Percentiles rank a stretch among this genome's conserved stretches.
These are phyloP conservation scores for Cottoperca gobio DNA, from an alignment of 2,797 vertebrate genomes.

Conservation along the genomic window DNA sequence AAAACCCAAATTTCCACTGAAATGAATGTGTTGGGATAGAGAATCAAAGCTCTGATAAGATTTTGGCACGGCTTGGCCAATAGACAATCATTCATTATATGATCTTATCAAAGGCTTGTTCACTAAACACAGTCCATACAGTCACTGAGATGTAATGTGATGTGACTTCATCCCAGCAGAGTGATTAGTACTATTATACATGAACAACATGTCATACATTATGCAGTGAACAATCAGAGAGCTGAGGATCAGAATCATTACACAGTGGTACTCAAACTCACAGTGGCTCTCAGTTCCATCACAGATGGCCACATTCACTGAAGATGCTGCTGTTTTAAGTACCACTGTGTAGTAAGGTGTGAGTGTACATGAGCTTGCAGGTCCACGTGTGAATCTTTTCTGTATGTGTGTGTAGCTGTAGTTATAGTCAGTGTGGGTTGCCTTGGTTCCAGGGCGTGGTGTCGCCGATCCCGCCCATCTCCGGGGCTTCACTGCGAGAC, in stretches of 20 bases:
- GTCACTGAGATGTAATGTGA: neutral
- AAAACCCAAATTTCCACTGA: too few relatives aligned
- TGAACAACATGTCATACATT: neutral
- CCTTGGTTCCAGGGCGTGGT: slow-evolving; percentile 82
- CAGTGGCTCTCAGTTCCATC: neutral
- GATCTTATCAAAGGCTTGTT: slow-evolving; percentile 37
- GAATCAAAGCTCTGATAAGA: neutral
- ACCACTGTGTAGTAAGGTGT: slow-evolving; percentile 16
- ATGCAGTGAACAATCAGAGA: slow-evolving; percentile 52
- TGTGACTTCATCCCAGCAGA: neutral
- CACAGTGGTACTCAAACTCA: slow-evolving; percentile 33
- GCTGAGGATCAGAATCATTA: slow-evolving; percentile 14
- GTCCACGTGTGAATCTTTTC: neutral
- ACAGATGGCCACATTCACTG: neutral
- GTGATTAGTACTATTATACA: neutral
- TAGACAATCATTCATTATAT: neutral
- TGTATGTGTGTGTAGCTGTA: neutral
- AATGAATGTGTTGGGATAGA: too few relatives aligned
- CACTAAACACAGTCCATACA: slow-evolving; percentile 9
- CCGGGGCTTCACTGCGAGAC: slow-evolving; percentile 82
- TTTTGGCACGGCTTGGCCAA: neutral
- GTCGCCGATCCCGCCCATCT: slow-evolving; percentile 79
- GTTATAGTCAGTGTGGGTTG: slow-evolving; percentile 72
- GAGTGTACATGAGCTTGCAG: neutral
- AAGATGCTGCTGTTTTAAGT: neutral